Evolutionary conservation across 2,888 invertebrate genomes (phyloP), one percentile per base, ranked within the genome.

Genomic region (Lithosia quadra): DNA sequence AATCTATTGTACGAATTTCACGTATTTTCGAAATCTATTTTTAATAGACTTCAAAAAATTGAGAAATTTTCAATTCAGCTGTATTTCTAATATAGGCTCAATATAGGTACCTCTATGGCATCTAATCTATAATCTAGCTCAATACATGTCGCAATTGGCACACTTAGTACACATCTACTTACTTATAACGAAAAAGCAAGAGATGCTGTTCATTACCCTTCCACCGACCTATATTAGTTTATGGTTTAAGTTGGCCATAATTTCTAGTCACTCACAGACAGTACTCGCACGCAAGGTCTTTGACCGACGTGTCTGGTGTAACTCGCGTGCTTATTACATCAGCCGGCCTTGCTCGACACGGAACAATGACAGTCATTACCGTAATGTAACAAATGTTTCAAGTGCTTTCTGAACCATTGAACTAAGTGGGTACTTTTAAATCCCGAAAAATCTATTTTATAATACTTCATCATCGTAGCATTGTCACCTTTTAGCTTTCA

Each of bases 301-400:
- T 94, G 94, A 93, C 94, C 94, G 90, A 71, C 78, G 81, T 72
- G 83, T 80, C 90, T 92, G 86, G 83, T 88, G 94, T 88, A 94
- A 94, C 73, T 70, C 71, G 78, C 86, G 82, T 83, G 75, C 73
- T 75, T 79, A 78, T 94, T 94, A 92, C 94, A 92, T 94, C 94
- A 94, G 92, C 90, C 85, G 83, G 82, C 93, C 93, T 93, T 92
- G 91, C 78, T 83, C 84, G 91, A 91, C 87, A 87, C 93, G 93
- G 92, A 93, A 94, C 92, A 92, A 90, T 92, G 89, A 83, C 80
- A 78, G 76, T 65, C 72, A 64, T 70, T 78, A 64, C 73, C 67
- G 80, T 80, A 80, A 77, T 81, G 73, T 73, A 77, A 79, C 79
- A 74, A 77, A 74, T 70, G 77, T 58, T 67, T 76, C 67, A 83